Conservation (phyloP, 2,888 invertebrate species). For the Plebejus anna region DNA sequence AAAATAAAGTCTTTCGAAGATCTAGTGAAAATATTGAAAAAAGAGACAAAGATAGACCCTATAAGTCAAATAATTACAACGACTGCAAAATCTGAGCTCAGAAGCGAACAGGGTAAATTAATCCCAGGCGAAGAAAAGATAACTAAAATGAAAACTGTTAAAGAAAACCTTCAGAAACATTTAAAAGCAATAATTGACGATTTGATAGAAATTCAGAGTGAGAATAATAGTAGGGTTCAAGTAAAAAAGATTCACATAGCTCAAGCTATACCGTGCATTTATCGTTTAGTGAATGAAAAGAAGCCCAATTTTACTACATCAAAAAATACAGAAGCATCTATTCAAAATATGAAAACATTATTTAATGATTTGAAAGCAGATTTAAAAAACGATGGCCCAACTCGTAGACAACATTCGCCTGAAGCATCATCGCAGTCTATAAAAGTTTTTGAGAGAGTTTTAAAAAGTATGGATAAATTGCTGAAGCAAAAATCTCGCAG, state of each 20-base stretch:
- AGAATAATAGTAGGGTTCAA: slow-evolving; percentile 45
- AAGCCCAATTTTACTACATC: slow-evolving; percentile 19
- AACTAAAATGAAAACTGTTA: slow-evolving; percentile 45
- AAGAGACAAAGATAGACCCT: slow-evolving; percentile 36
- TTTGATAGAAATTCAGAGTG: slow-evolving; percentile 56
- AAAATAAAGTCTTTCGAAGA: slow-evolving; percentile 65
- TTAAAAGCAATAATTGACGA: slow-evolving; percentile 63
- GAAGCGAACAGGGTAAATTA: slow-evolving; percentile 17
- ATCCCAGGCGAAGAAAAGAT: slow-evolving; percentile 20
- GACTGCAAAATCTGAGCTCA: slow-evolving; percentile 9
- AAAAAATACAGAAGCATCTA: slow-evolving; percentile 31
- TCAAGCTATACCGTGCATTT: slow-evolving; percentile 63
- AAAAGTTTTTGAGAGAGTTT: slow-evolving; percentile 59
- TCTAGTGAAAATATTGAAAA: slow-evolving; percentile 51
- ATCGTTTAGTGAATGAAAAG: slow-evolving; percentile 51
- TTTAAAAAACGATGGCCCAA: slow-evolving; percentile 41
- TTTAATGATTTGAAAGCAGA: slow-evolving; percentile 54
- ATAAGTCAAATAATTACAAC: slow-evolving; percentile 32
- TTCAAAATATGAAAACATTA: slow-evolving; percentile 49
- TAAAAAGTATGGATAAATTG: slow-evolving; percentile 51
- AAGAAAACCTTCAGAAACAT: slow-evolving; percentile 61
- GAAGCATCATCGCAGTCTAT: slow-evolving; percentile 53
- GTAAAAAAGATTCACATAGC: slow-evolving; percentile 49
- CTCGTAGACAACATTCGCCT: slow-evolving; percentile 46
- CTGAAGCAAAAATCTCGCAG: slow-evolving; percentile 47